Conservation (phyloP, 2,113 vertebrate species). For the Rhea pennata region DNA sequence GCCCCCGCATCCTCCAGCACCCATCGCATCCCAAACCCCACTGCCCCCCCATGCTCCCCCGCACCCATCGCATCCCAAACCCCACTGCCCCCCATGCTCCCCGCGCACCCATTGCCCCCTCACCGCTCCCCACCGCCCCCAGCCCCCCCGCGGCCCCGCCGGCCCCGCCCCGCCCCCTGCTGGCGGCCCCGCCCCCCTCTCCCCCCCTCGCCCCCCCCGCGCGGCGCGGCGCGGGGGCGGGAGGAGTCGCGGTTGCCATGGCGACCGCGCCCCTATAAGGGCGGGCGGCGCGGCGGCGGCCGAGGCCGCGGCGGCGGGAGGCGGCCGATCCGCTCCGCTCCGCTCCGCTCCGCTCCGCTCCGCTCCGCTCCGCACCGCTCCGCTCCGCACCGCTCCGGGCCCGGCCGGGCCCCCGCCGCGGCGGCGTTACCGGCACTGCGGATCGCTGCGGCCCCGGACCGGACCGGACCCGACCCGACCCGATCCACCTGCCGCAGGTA, state of each 20-base stretch:
- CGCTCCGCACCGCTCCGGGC: not conserved
- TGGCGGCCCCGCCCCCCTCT: constrained; percentile 1
- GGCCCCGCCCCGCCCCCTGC: not conserved
- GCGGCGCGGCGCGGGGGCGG: constrained; percentile 76
- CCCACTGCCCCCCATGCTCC: not conserved
- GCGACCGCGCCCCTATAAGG: constrained; percentile 84
- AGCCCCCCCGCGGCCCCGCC: not conserved
- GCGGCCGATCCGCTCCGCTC: no score
- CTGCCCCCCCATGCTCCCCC: not conserved
- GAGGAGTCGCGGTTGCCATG: constrained; percentile 91
- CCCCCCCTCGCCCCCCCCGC: not conserved
- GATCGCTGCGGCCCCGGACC: not conserved
- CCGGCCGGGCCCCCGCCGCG: not conserved
- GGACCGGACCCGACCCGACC: not conserved
- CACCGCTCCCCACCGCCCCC: no score
- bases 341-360: no score
- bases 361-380: not conserved
- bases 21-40: no score
- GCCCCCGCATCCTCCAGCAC: no score
- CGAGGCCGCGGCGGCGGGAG: constrained; percentile 65
- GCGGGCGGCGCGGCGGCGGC: constrained; percentile 50
- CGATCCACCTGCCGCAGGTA: not conserved
- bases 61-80: no score
- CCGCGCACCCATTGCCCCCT: no score
- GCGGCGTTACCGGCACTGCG: no score